Evolutionary conservation across 2,113 vertebrate genomes (phyloP).

Genomic region (Columba janthina): DNA sequence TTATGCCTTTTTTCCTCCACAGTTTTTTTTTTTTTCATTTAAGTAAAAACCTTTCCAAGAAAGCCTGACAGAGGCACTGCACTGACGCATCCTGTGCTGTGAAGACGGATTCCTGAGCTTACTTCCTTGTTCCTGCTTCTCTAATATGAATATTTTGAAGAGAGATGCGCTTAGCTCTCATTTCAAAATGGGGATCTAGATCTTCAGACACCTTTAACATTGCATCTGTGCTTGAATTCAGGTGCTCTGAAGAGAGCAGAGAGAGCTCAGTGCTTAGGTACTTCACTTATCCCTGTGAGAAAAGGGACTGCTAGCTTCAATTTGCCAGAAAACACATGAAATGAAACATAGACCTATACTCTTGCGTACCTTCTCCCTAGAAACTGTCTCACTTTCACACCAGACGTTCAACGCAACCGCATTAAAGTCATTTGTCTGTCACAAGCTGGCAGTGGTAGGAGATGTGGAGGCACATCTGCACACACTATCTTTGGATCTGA

Average conservation of each 20-base stretch:
- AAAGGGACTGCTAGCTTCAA: background rate
- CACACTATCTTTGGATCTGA: background rate
- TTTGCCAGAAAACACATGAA: background rate
- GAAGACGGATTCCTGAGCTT: background rate
- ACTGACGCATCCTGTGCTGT: background rate
- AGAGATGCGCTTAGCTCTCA: background rate
- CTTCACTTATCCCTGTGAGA: background rate
- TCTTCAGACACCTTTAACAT: background rate
- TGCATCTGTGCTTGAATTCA: background rate
- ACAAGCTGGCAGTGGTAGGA: background rate
- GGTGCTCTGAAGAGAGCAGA: background rate
- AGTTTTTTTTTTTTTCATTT: background rate
- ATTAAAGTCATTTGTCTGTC: background rate
- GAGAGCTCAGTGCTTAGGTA: background rate
- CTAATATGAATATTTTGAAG: background rate
- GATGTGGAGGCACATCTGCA: background rate
- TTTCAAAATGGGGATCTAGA: background rate
- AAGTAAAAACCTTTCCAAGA: background rate
- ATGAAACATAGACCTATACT: rapidly evolving
- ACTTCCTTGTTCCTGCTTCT: conserved; percentile 19
- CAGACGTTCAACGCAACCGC: background rate
- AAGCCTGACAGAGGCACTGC: background rate
- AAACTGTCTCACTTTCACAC: background rate
- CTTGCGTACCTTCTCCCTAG: background rate
- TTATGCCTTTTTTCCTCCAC: background rate